Evolutionary conservation across 1,140 invertebrate genomes (phyloP).

Genomic region (Antheraea mylitta): DNA sequence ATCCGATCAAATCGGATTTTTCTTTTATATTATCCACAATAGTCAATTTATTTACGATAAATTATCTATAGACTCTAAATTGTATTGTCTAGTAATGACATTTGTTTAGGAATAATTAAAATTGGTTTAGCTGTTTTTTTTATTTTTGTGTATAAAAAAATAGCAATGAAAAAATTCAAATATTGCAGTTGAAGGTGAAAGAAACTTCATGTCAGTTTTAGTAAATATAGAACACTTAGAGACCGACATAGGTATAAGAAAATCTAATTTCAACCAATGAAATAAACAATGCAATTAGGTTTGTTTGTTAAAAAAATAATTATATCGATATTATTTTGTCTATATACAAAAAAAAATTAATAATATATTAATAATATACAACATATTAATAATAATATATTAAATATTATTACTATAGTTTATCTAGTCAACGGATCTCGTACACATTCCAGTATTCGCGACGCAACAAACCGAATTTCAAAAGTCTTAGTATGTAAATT

Average conservation of each 20-base stretch:
- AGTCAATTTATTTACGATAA: conserved; percentile 8
- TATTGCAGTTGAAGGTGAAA: too few relatives aligned
- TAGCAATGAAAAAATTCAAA: neutral
- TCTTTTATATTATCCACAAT: neutral
- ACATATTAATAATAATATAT: neutral
- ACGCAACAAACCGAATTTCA: neutral
- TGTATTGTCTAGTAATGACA: neutral
- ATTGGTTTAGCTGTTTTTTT: neutral
- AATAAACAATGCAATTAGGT: too few relatives aligned
- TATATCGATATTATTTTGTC: too few relatives aligned
- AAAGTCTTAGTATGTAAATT: neutral
- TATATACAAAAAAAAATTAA: too few relatives aligned
- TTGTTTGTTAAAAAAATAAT: too few relatives aligned
- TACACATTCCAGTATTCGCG: neutral
- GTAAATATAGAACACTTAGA: too few relatives aligned
- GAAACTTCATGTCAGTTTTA: too few relatives aligned
- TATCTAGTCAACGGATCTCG: conserved; percentile 1
- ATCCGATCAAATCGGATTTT: conserved; percentile 62
- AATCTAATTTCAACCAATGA: too few relatives aligned
- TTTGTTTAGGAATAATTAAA: neutral
- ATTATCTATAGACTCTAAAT: neutral
- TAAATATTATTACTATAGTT: neutral
- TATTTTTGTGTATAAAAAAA: neutral
- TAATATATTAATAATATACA: too few relatives aligned
- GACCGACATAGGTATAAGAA: too few relatives aligned